Evolutionary conservation across 2,797 vertebrate species (phyloP), one percentile per base, ranked within the genome.

Genomic region (Vespertilio murinus): DNA sequence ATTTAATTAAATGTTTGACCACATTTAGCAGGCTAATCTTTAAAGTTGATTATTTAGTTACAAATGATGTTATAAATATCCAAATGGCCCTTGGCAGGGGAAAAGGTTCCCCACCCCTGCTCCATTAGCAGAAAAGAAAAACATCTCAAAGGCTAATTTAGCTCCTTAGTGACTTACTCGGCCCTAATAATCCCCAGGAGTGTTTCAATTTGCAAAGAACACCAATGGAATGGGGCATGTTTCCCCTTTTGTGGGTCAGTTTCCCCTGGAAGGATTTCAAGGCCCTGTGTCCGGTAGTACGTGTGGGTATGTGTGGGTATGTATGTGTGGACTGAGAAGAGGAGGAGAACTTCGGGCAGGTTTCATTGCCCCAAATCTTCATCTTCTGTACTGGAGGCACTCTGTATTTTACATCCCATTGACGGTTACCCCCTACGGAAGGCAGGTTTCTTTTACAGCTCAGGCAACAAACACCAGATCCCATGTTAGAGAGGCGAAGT

Each of bases 161-260:
- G 30, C 14, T 28, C 70, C 35, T 49, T 47, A 64, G 14, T 67
- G 45, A 77, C 40, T n/a, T 38, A 14, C n/a, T 18, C 47, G 30
- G 22, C 45, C 74, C 56, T 59, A 7, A 67, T 33, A 22, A 54
- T 42, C 59, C 49, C 49, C 28, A 42, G 73, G 30, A 81, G 3
- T 54, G 70, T 79, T 90, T 92, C 47, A 30, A 4, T 90, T 92
- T 93, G 64, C 20, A 80, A 90, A 59, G 49, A 88, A 59, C 22
- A 71, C 12, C 77, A 65, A 52, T 70, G 33, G 75, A 78, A 47
- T 47, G 28, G 13, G 3, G 56, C 69, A 73, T 23, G 23, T 2
- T 65, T 83, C 69, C 18, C 20, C 38, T 79, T 71, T 73, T 33
- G 71, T 42, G 40, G 82, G 52, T 54, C 49, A 82, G 75, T 83